Base-by-base conservation (phyloP, 2,797 vertebrate genomes). In the Halcyon chelicuti region DNA sequence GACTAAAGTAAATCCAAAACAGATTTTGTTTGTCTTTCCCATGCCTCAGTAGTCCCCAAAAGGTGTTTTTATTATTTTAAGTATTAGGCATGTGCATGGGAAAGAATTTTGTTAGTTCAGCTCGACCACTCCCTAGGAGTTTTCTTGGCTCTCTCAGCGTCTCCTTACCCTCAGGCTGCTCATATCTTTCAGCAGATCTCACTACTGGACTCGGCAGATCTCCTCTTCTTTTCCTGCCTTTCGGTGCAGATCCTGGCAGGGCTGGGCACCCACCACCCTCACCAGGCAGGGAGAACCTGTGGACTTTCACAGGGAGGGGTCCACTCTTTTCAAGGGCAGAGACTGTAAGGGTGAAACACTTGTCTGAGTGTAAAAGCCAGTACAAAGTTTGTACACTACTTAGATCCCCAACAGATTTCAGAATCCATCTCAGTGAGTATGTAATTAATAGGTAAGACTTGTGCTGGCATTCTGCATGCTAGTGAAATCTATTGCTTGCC, bases 91-190 rank as follows among this genome's bases (percentile, higher is more conserved):
- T 96, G 92, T 91, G 88, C 94, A 95, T 96, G 95, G 95, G 96
- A 97, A 97, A 96, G 93, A 96, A 96, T 96, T 96, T 94, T 95
- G 96, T 96, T 95, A 89, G 94, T 96, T 95, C 94, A 96, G 86
- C 88, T 94, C 35, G 1, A 93, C 95, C 95, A 93, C 95, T 97
- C 95, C 95, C 93, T 95, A 82, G 63, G 67, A 96, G 92, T 90
- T 97, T 96, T 95, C 93, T 93, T 92, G 96, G 92, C 90, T 66
- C 90, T 92, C 95, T 57, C 93, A 88, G 86, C 31, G 1, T 96
- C 93, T 96, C 88, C 83, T 95, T 73, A 90, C 92, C 91, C 95
- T 92, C 77, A 29, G 96, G 94, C 94, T 92, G 80, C 83, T 96
- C 77, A 9, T 78, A 54, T 88, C 91, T 95, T 96, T 96, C 92